Base-by-base conservation (phyloP, 2,888 invertebrate species). In the Drosophila macrospina region DNA sequence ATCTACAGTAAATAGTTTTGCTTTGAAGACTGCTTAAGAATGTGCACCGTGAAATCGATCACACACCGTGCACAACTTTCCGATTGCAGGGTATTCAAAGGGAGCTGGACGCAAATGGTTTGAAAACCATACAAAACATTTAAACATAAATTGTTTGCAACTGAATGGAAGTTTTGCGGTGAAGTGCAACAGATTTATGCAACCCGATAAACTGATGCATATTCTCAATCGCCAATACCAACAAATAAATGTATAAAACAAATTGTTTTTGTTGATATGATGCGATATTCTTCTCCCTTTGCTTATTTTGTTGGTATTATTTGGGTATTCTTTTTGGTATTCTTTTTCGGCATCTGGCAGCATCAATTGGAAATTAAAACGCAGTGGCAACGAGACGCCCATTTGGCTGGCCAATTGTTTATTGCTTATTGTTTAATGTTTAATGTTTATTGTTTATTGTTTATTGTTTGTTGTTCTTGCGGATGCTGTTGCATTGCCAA, bases 351-450 rank as follows among this genome's bases (percentile, higher is more conserved):
- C 15, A 26, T 50, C 28, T 16, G 39, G 32, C 13, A 15, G n/a
- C 51, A 20, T 28, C 41, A 32, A 54, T 37, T 51, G 30, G 11
- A 47, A 75, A 75, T 69, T 57, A 68, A 73, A 74, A 66, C 45
- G 42, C 56, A 47, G 24, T 20, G 28, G 42, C 54, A 51, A 41
- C 41, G 36, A 47, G 65, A 61, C 66, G 56, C 45, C 66, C 52
- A 41, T 36, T 41, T 71, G 54, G 42, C 41, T 63, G 59, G 56
- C 74, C 67, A 80, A 80, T 83, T 74, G 72, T 77, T 86, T 80
- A 80, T 80, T 74, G 72, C 74, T 86, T 80, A 80, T 80, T 65
- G 55, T 50, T 66, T 79, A 81, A 70, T 82, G 72, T 75, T 76
- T 48, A 24, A 45, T 56, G 30, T 60, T 52, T n/a, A 80, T 83